phyloP scores from a whole-genome alignment of 2,797 vertebrate genomes.

The Protosalanx chinensis region DNA sequence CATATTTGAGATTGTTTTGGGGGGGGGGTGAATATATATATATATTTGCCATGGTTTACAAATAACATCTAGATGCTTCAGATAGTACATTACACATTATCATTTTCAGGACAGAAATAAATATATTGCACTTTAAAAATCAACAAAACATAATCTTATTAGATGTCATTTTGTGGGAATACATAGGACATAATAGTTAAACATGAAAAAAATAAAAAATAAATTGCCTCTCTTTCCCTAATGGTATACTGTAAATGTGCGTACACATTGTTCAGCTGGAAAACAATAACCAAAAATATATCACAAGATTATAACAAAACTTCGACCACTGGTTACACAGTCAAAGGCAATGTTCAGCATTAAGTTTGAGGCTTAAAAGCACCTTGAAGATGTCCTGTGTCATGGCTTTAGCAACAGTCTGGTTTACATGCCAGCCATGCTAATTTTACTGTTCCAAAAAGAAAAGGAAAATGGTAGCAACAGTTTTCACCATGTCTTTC shows the following conservation, averaged over 20 bases:
- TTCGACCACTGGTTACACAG: background rate
- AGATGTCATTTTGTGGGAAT: conserved; percentile 72
- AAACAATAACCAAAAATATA: background rate
- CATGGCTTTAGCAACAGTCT: background rate
- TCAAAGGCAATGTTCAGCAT: background rate
- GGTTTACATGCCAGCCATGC: background rate
- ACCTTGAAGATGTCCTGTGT: background rate
- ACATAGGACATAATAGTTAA: conserved; percentile 55
- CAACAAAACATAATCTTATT: conserved; percentile 77
- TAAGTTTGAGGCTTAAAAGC: background rate
- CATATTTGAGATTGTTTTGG: background rate
- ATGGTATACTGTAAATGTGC: conserved; percentile 61
- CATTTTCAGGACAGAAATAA: conserved; percentile 97
- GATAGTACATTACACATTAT: conserved; percentile 87
- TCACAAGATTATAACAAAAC: background rate
- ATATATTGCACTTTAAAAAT: conserved; percentile 99
- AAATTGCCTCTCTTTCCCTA: conserved; percentile 64
- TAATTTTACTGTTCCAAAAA: background rate
- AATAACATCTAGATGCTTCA: conserved; percentile 85
- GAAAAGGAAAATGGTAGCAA: background rate
- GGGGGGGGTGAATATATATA: conserved; percentile 44
- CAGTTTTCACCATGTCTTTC: background rate
- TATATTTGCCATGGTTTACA: conserved; percentile 86
- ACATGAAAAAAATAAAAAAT: conserved; percentile 32
- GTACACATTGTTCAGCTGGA: conserved; percentile 48